Evolutionary conservation across 2,113 vertebrate genomes (phyloP).

Genomic region (Serilophus lunatus): DNA sequence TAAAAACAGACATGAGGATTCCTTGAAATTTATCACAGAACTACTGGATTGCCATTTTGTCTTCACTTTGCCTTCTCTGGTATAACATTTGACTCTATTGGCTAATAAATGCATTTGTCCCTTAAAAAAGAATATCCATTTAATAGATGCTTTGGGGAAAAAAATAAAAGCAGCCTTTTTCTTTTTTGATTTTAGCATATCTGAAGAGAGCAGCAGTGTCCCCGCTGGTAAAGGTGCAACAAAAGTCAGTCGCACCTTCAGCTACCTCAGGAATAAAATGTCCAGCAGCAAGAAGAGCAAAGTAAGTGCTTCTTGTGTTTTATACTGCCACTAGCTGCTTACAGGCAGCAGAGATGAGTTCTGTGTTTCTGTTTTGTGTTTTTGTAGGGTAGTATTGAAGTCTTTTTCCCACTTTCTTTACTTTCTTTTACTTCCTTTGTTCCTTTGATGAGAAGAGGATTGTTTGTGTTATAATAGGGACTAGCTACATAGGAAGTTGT

Average conservation of each 20-base stretch:
- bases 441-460: not conserved
- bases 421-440: not conserved
- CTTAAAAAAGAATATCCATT: not conserved
- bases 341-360: not conserved
- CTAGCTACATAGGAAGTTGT: not conserved
- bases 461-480: not conserved
- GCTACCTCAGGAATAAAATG: slow-evolving; percentile 99
- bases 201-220: slow-evolving; percentile 81
- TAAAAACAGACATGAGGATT: not conserved
- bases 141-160: not conserved
- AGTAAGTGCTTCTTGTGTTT: slow-evolving; percentile 72
- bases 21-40: not conserved
- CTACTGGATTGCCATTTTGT: not conserved
- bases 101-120: not conserved
- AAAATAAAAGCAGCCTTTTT: not conserved
- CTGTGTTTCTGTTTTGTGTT: not conserved
- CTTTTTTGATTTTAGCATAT: slow-evolving; percentile 77
- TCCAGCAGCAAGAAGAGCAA: slow-evolving; percentile 91
- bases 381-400: not conserved
- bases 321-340: not conserved
- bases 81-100: not conserved
- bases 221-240: slow-evolving; percentile 79
- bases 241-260: slow-evolving; percentile 97
- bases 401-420: not conserved
- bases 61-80: not conserved